Base-by-base conservation (phyloP, 2,888 invertebrate species). In the Hololepta plana region DNA sequence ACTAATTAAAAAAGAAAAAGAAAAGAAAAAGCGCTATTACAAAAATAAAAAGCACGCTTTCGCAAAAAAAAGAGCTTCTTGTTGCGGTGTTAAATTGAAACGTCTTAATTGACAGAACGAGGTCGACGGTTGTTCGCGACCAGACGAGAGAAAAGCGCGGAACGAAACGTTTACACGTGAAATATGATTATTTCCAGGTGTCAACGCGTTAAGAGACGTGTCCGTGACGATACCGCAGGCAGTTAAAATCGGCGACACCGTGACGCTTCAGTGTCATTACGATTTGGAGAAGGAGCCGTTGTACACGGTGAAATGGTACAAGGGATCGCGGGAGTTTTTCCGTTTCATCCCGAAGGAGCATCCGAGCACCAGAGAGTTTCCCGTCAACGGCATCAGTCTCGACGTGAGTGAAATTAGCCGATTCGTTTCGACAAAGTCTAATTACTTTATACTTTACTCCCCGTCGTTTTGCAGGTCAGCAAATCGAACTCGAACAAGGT, bases 261-360 rank as follows among this genome's bases (percentile, higher is more conserved):
- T 77, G 24, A 73, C 71, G 21, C 57, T 81, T 34, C 68, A 70
- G 42, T 81, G 80, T 54, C 65, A 64, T 38, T 80, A 76, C 62
- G 70, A 79, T 51, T 57, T 81, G 29, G 72, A 74, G 48, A 67
- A 68, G 24, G 76, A 77, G 40, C 66, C 67, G 2, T 55, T 81
- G 8, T 81, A 80, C 55, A 72, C 76, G 30, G 74, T 81, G 37
- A 80, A 80, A 53, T 81, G 80, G 81, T 81, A 80, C 59, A 67
- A 76, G 39, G 76, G 77, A 4, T 47, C 62, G 8, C 64, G 71
- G 36, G 80, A 81, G 51, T 80, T 81, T 61, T 81, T 73, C 59
- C 63, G 80, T 47, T 81, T 67, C 48, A 69, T 79, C 37, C 80
- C 80, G 3, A 79, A 80, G 47, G 80, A 80, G 48, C 53, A 73